These are phyloP conservation scores for Callocephalon fimbriatum DNA, from an alignment of 2,113 vertebrate genomes.

Conservation along the genomic window DNA sequence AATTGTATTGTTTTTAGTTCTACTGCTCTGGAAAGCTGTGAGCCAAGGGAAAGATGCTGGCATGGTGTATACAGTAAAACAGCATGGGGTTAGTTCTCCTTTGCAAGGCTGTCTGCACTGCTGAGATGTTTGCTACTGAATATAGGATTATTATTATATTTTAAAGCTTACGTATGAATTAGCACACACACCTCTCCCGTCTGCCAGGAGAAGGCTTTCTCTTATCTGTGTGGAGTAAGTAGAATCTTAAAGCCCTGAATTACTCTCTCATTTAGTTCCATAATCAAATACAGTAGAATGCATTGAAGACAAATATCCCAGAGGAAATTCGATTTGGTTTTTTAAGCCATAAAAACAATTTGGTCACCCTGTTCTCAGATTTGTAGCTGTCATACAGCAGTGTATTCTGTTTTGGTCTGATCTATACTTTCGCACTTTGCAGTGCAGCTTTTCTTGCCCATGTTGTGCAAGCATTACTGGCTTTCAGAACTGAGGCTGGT, in stretches of 20 bases:
- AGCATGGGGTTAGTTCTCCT: constrained; percentile 61
- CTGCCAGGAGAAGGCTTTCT: constrained; percentile 46
- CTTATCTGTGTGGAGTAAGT: neutral
- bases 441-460: constrained; percentile 53
- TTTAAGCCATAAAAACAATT: constrained; percentile 17
- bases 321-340: constrained; percentile 24
- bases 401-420: constrained; percentile 14
- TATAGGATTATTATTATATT: constrained; percentile 46
- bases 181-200: constrained; percentile 37
- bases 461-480: constrained; percentile 35
- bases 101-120: constrained; percentile 64
- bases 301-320: constrained; percentile 20
- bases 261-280: constrained; percentile 23
- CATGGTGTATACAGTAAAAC: constrained; percentile 63
- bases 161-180: constrained; percentile 37
- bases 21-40: constrained; percentile 56
- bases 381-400: constrained; percentile 14
- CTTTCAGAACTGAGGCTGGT: constrained; percentile 4
- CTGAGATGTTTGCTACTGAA: constrained; percentile 62
- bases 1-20: constrained; percentile 58
- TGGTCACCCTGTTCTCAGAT: constrained; percentile 22
- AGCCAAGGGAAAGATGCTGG: constrained; percentile 63
- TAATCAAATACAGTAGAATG: constrained; percentile 26
- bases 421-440: constrained; percentile 29
- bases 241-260: constrained; percentile 38